phyloP scores from a whole-genome alignment of 1,140 invertebrate species.

The Cotesia chilonis region DNA sequence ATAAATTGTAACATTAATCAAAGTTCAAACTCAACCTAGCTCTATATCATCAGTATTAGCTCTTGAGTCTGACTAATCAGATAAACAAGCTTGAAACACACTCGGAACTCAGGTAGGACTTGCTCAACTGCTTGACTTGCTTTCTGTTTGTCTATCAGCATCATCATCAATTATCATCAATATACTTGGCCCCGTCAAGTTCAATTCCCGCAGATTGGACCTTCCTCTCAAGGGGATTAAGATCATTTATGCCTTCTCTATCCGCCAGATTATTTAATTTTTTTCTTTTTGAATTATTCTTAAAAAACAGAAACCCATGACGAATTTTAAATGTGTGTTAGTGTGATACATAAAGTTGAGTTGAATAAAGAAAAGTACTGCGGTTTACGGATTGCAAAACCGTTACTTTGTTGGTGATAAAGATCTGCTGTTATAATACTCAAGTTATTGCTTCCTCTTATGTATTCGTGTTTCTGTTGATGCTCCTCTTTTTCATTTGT shows the following conservation, averaged over 20 bases:
- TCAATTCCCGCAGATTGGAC: constrained; percentile 31
- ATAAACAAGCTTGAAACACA: constrained; percentile 60
- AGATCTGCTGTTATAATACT: constrained; percentile 24
- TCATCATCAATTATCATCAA: constrained; percentile 52
- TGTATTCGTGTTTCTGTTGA: background rate
- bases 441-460: constrained; percentile 18
- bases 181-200: constrained; percentile 46
- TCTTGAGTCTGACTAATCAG: constrained; percentile 49
- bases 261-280: constrained; percentile 3
- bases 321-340: background rate
- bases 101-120: constrained; percentile 41
- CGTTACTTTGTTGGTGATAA: constrained; percentile 23
- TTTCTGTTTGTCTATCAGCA: constrained; percentile 55
- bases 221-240: background rate
- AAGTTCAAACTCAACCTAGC: background rate
- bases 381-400: background rate
- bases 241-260: background rate
- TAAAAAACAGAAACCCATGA: background rate
- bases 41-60: constrained; percentile 26
- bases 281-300: background rate
- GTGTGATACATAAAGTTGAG: background rate
- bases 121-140: constrained; percentile 20
- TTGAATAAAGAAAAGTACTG: constrained; percentile 9
- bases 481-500: constrained; percentile 6
- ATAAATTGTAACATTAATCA: background rate